Conservation (phyloP, 2,888 invertebrate species). For the Calameuta idolon region DNA sequence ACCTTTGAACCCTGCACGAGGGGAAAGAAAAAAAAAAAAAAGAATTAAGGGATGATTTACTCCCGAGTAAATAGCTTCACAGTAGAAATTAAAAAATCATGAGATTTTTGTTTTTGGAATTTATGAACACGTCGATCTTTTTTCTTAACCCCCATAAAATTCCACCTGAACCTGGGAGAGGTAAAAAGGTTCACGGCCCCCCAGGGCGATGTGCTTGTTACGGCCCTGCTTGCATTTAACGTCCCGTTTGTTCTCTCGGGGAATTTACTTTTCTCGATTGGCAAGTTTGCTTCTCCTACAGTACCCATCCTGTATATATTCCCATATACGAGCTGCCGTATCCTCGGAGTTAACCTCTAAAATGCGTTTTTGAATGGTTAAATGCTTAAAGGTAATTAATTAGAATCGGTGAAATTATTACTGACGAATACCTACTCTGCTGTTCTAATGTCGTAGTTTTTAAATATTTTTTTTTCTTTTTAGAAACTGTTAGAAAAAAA, state of each 20-base stretch:
- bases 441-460: neutral
- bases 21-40: too few species aligned
- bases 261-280: neutral
- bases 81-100: too few species aligned
- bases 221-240: neutral
- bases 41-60: neutral
- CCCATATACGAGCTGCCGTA: neutral
- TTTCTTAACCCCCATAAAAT: neutral
- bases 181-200: neutral
- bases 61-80: neutral
- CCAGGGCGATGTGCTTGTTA: neutral
- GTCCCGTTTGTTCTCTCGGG: neutral
- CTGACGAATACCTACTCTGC: neutral
- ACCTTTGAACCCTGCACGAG: too few species aligned
- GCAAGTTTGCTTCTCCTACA: neutral
- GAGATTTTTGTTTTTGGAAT: too few species aligned
- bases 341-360: constrained; percentile 4
- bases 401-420: neutral
- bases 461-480: neutral
- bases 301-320: neutral
- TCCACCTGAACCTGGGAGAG: neutral
- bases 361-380: constrained; percentile 17
- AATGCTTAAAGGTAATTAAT: neutral
- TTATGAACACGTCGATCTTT: neutral
- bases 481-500: neutral